Percentiles rank a stretch among this genome's conserved stretches.
These are phyloP conservation scores for Achlya flavicornis DNA, from an alignment of 2,888 invertebrate genomes.

Conservation along the genomic window DNA sequence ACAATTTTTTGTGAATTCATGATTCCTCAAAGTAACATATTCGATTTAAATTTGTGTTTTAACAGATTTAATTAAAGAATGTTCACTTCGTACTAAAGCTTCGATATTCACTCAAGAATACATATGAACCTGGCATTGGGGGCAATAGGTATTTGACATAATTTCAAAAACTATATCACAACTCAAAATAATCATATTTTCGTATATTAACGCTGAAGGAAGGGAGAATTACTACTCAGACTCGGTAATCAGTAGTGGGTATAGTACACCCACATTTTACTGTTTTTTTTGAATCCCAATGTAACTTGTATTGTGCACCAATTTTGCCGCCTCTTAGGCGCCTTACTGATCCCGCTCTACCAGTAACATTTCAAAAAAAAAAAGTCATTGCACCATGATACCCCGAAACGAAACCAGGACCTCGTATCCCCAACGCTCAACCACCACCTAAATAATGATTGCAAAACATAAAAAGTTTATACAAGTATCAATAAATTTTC, in stretches of 20 bases:
- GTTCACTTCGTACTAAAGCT: constrained; percentile 10
- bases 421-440: too few species aligned
- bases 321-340: too few species aligned
- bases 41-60: constrained; percentile 5
- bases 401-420: too few species aligned
- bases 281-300: background rate
- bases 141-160: constrained; percentile 5
- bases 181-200: background rate
- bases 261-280: background rate
- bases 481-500: too few species aligned
- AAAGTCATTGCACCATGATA: too few species aligned
- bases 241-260: background rate
- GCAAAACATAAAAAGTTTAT: too few species aligned
- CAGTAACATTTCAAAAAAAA: too few species aligned
- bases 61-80: background rate
- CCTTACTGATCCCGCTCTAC: too few species aligned
- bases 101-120: background rate
- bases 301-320: background rate
- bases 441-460: too few species aligned
- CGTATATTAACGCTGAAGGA: too few species aligned
- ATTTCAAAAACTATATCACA: background rate
- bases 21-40: constrained; percentile 8
- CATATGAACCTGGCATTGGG: background rate
- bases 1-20: background rate
- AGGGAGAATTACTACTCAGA: background rate